These are phyloP conservation scores for Elegia similella DNA, from an alignment of 2,888 invertebrate genomes.

Conservation along the genomic window DNA sequence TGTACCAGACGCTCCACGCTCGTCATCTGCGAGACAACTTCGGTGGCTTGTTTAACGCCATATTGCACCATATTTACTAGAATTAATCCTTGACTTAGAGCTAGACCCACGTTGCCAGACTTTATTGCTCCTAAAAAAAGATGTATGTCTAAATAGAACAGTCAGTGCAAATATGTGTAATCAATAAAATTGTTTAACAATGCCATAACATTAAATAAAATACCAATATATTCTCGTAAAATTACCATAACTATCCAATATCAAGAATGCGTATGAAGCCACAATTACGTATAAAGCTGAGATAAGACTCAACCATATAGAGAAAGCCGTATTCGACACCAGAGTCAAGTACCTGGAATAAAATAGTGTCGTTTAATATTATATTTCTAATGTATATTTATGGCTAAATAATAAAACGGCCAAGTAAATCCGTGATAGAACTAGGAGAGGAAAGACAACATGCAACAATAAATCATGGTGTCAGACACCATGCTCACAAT, in stretches of 20 bases:
- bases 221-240: background rate
- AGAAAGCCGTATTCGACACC: conserved; percentile 83
- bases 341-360: conserved; percentile 81
- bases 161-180: too few relatives aligned
- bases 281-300: conserved; percentile 83
- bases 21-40: conserved; percentile 89
- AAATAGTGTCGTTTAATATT: background rate
- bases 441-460: too few relatives aligned
- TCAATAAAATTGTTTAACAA: background rate
- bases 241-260: conserved; percentile 79
- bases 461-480: too few relatives aligned
- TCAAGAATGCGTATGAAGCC: conserved; percentile 84
- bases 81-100: conserved; percentile 86
- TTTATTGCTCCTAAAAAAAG: conserved; percentile 67
- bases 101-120: conserved; percentile 87
- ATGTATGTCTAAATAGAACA: too few relatives aligned
- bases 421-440: too few relatives aligned
- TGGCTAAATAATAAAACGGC: too few relatives aligned
- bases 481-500: too few relatives aligned
- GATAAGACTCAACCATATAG: conserved; percentile 84
- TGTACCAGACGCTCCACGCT: conserved; percentile 91
- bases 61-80: conserved; percentile 91
- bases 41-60: conserved; percentile 90
- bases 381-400: too few relatives aligned
- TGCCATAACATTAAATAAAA: background rate